Base-by-base conservation (phyloP, 1,140 invertebrate genomes). In the Drosophila bifasciata region DNA sequence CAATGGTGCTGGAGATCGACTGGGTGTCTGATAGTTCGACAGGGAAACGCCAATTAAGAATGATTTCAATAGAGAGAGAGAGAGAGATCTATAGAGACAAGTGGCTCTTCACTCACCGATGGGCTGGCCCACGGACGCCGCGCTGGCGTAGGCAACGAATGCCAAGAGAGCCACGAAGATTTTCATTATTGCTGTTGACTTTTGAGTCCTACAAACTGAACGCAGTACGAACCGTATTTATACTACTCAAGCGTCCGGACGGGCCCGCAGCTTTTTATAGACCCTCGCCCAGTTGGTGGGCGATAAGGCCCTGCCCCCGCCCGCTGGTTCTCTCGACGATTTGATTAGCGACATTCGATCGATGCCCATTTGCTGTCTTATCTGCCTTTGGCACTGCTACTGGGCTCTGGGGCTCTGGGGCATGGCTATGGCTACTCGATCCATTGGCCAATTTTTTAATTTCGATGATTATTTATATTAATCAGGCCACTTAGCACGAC, bases 221-320 rank as follows among this genome's bases (percentile, higher is more conserved):
- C 79, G 60, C 51, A 61, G 40, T 72, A 73, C 60, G 55, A 68
- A 70, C 89, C 62, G 76, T 90, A 85, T 76, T 75, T 76, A 88
- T 88, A 91, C 89, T 91, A 81, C 84, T 73, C 67, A 66, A 51
- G 32, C 40, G 39, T 32, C 41, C 53, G 45, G 19, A 9, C 25
- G 16, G 39, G 23, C 32, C 45, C 45, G 50, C 28, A 5, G 71
- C 49, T 77, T 91, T 91, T 89, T 91, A 91, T 91, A 91, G 89
- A 84, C 51, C 52, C 36, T 7, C 13, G 46, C 45, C 11, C 51
- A 55, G 46, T 48, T 58, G 57, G 43, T 51, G 15, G 6, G 28
- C 28, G 80, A 85, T 85, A 85, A 76, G 76, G 50, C 16, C 43
- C 50, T 56, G 46, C 56, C 13, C 40, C 32, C 6, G 8, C 9